Conservation (phyloP, 2,113 vertebrate genomes). For the Xenopus laevis region DNA sequence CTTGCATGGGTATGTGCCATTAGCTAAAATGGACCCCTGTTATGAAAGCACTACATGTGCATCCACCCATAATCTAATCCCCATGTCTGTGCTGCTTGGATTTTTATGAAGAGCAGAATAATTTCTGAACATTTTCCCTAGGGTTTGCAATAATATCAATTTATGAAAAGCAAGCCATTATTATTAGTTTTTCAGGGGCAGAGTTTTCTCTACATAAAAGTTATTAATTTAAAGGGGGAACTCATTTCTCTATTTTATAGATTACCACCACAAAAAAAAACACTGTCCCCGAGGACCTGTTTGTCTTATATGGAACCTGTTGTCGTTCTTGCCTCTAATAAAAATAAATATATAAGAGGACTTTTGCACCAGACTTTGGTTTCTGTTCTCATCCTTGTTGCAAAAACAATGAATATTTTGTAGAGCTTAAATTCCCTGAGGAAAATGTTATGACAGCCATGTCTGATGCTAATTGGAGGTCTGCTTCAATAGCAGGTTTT, state of each 20-base stretch:
- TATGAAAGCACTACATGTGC: not conserved
- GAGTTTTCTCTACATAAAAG: not conserved
- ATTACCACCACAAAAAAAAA: not conserved
- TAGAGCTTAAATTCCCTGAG: conserved; percentile 38
- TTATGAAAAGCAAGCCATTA: not conserved
- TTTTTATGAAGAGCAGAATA: conserved; percentile 4
- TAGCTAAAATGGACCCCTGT: not conserved
- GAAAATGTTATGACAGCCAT: conserved; percentile 1
- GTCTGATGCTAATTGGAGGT: accelerated
- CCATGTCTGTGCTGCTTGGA: not conserved
- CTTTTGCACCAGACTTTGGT: conserved; percentile 12
- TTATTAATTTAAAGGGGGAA: not conserved
- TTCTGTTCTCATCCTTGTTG: conserved; percentile 14
- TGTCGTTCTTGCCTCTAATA: conserved; percentile 8
- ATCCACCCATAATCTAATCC: conserved; percentile 15
- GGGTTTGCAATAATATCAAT: not conserved
- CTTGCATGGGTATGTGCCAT: conserved; percentile 20
- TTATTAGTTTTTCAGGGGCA: not conserved
- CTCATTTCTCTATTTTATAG: not conserved
- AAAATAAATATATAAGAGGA: conserved; percentile 19
- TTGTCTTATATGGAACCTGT: not conserved
- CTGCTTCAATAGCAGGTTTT: conserved; percentile 27
- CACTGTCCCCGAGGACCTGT: not conserved
- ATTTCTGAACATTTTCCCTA: not conserved
- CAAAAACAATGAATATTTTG: conserved; percentile 50